These are phyloP conservation scores for Sabellastarte sp. DNA, from an alignment of 2,888 invertebrate species.

Conservation along the genomic window DNA sequence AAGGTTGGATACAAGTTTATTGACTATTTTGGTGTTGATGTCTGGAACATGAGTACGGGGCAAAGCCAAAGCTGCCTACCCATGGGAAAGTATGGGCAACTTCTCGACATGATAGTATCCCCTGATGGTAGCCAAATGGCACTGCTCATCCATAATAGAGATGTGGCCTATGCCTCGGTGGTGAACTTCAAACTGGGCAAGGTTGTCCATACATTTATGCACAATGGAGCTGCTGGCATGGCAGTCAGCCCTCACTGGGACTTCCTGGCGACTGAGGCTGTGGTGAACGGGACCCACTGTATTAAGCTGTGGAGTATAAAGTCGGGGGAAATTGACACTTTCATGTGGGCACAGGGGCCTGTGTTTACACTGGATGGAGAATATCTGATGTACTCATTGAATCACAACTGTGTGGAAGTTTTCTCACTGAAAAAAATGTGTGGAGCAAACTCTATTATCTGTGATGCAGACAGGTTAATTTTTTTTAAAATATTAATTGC, in stretches of 20 bases:
- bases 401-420: background rate
- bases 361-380: constrained; percentile 21
- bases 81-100: constrained; percentile 28
- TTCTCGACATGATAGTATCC: constrained; percentile 29
- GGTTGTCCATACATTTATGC: constrained; percentile 9
- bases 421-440: constrained; percentile 14
- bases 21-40: constrained; percentile 40
- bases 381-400: constrained; percentile 19
- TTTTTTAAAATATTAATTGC: background rate
- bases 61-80: constrained; percentile 19
- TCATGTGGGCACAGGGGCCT: constrained; percentile 14
- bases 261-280: constrained; percentile 14
- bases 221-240: constrained; percentile 19
- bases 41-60: constrained; percentile 33
- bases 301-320: constrained; percentile 14
- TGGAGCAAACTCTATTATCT: constrained; percentile 5
- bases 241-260: constrained; percentile 16
- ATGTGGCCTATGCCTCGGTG: constrained; percentile 22
- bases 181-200: constrained; percentile 18
- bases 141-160: constrained; percentile 22
- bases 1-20: constrained; percentile 36
- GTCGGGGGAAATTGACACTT: constrained; percentile 10
- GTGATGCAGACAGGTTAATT: constrained; percentile 1
- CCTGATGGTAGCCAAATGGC: constrained; percentile 22
- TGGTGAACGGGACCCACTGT: background rate